Evolutionary conservation across 2,888 invertebrate genomes (phyloP), one percentile per base, ranked within the genome.

Genomic region (Papilio elwesi): DNA sequence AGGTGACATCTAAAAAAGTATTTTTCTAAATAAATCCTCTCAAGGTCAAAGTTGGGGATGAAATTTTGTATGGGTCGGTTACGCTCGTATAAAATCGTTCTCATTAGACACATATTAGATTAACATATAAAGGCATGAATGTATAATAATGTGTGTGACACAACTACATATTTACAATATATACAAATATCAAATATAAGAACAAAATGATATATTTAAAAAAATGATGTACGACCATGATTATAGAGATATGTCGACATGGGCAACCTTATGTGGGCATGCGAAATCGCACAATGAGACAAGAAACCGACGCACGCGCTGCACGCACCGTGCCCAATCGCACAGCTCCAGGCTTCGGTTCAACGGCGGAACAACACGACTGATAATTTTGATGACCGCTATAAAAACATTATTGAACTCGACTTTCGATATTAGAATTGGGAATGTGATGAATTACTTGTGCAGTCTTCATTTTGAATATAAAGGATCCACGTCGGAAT

Each of bases 251-350:
- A 66, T 53, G 68, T 59, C 57, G 51, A 48, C 64, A 62, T 16
- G 70, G 66, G 67, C 55, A 68, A 68, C 66, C 68, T 63, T 64
- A 76, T 76, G 80, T 81, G 85, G 81, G 85, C 89, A 85, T 90
- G 87, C 84, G 80, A 85, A 89, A 90, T 90, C 83, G 87, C 86
- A 87, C 88, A 90, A 88, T 87, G 81, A 87, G 85, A 83, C 73
- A 73, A 76, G 74, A 71, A 75, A 75, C 74, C 76, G 76, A 76
- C 78, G 81, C 81, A 79, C 81, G 81, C 83, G 83, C 65, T 77
- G 76, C 77, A 77, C 78, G 79, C 79, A 77, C 75, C 80, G 78
- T 78, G 75, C 68, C 79, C 74, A 82, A 84, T 82, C 78, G 79
- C 55, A 72, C 63, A 6, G n/a, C 68, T 63, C 53, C 72, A 68